A percentile compares a stretch with the other conserved stretches of the same genome.
Conservation (phyloP, 2,888 invertebrate genomes). For the Aquatica leii region DNA sequence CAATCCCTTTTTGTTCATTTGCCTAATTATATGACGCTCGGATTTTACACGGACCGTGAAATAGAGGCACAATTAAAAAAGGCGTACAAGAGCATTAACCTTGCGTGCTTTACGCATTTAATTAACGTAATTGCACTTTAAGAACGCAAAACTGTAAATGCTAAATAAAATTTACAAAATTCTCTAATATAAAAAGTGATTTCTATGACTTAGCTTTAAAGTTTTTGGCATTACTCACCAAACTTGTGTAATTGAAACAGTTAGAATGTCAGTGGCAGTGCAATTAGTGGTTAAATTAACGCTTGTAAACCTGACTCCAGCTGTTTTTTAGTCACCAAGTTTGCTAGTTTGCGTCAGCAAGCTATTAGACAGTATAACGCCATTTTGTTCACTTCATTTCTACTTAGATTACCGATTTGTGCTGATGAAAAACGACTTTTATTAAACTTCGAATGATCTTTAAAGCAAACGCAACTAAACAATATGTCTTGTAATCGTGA, state of each 20-base stretch:
- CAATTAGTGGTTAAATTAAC: conserved; percentile 54
- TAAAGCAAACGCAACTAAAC: not conserved
- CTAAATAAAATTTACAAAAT: conserved; percentile 13
- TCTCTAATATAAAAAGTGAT: conserved; percentile 19
- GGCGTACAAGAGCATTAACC: conserved; percentile 7
- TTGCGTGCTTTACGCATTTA: conserved; percentile 23
- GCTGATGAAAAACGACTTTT: conserved; percentile 6
- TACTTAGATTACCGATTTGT: not conserved
- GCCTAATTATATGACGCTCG: conserved; percentile 23
- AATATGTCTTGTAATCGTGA: not conserved
- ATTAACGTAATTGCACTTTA: conserved; percentile 26
- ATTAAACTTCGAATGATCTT: not conserved
- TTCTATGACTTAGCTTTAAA: conserved; percentile 38
- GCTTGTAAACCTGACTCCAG: conserved; percentile 48
- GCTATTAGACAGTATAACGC: conserved; percentile 26
- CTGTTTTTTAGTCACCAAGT: conserved; percentile 37
- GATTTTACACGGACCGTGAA: conserved; percentile 24
- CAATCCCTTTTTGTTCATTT: conserved; percentile 26
- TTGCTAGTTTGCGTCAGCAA: conserved; percentile 34
- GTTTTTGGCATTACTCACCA: conserved; percentile 53
- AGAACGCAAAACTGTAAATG: conserved; percentile 23
- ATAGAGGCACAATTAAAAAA: conserved; percentile 25
- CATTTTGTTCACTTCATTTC: conserved; percentile 26
- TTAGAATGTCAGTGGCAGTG: conserved; percentile 50
- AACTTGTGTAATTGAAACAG: conserved; percentile 54